phyloP scores from a whole-genome alignment of 2,888 invertebrate genomes.

The Nephrotoma guestfalica region DNA sequence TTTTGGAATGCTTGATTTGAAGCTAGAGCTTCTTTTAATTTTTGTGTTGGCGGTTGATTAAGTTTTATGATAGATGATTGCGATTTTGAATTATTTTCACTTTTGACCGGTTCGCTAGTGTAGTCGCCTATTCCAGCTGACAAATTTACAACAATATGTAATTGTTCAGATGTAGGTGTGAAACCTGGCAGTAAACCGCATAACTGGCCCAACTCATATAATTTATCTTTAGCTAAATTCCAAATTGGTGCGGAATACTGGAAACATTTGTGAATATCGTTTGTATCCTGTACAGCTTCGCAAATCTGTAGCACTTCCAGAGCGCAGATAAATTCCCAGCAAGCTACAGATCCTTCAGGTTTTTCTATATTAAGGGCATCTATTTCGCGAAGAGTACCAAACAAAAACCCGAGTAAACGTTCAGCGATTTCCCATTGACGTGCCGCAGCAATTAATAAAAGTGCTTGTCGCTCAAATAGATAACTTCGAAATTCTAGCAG shows the following conservation, averaged over 20 bases:
- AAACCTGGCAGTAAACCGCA: conserved; percentile 82
- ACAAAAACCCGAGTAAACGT: conserved; percentile 76
- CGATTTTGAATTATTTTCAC: conserved; percentile 20
- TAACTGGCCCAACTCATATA: conserved; percentile 60
- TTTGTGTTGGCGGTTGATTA: conserved; percentile 47
- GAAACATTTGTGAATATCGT: conserved; percentile 60
- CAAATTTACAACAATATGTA: conserved; percentile 79
- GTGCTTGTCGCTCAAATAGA: conserved; percentile 82
- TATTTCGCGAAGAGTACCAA: conserved; percentile 77
- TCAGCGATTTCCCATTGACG: conserved; percentile 81
- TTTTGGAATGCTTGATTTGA: conserved; percentile 80
- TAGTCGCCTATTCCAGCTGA: conserved; percentile 83
- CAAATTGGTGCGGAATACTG: conserved; percentile 73
- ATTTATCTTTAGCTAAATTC: conserved; percentile 76
- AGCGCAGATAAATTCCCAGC: conserved; percentile 87
- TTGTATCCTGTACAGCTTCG: conserved; percentile 49
- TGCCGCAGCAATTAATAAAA: conserved; percentile 56
- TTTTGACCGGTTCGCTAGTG: conserved; percentile 27
- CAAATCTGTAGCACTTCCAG: conserved; percentile 77
- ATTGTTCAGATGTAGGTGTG: conserved; percentile 68
- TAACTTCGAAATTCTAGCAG: conserved; percentile 86
- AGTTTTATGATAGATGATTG: conserved; percentile 35
- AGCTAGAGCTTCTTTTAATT: conserved; percentile 78
- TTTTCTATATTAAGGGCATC: conserved; percentile 62
- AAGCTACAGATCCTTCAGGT: conserved; percentile 71